Base-by-base conservation (phyloP, 2,797 vertebrate species). In the Gymnothorax javanicus region DNA sequence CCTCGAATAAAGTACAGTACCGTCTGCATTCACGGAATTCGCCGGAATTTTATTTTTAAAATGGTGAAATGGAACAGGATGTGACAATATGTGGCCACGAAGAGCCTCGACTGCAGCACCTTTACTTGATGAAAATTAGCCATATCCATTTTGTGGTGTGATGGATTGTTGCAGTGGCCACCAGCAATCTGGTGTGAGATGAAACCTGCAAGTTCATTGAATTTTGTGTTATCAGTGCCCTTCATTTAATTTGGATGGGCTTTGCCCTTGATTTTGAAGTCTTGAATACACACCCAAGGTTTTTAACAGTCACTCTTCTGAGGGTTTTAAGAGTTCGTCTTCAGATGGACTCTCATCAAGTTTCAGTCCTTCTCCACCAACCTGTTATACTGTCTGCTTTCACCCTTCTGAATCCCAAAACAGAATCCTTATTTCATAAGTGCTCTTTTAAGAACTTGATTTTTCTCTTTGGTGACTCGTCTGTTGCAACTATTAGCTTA, bases 371-470 rank as follows among this genome's bases (percentile, higher is more conserved):
- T 85, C n/a, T 52, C 12, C 27, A 77, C 27, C 56, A 84, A 43
- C 3, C 73, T 50, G 25, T 13, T 11, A 15, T 27, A 5, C 15
- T 58, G 59, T 79, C 73, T 43, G 67, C 87, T 60, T 56, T 67
- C 8, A 23, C 8, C 79, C 62, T 87, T 84, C 20, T 86, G 81
- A 64, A 57, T 52, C 86, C 88, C 52, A 33, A 20, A 7, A 82
- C 25, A 83, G n/a, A 33, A 83, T 83, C 59, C 82, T 86, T 86
- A 67, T 82, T 88, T 87, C 23, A 87, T 77, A 83, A 81, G 20
- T 4, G 25, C 4, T 23, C 15, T n/a, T 84, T 23, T 56, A 75
- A 83, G 87, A 67, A 59, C 56, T 69, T 69, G 71, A 85, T 69
- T 60, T 67, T 11, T 62, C 73, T 84, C 82, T 83, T n/a, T 64